Conservation (phyloP, 2,113 vertebrate species). For the Symphodus melops region DNA sequence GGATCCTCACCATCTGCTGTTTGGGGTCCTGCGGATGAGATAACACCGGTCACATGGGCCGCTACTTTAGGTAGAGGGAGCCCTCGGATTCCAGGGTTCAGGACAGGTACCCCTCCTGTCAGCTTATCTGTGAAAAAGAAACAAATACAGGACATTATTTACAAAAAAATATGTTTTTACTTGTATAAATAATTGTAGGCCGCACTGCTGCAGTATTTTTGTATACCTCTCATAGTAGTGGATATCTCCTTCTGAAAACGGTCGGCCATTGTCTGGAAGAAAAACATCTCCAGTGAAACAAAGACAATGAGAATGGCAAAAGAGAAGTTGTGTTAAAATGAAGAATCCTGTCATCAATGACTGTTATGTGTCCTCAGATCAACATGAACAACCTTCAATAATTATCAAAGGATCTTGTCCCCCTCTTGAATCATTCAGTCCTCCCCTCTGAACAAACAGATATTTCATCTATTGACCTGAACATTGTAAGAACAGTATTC, state of each 20-base stretch:
- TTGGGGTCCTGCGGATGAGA: conserved; percentile 41
- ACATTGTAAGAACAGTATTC: background rate
- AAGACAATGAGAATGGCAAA: background rate
- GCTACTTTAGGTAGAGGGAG: conserved; percentile 69
- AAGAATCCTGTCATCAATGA: background rate
- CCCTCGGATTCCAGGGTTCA: conserved; percentile 37
- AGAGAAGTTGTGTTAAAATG: background rate
- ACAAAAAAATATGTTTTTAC: conserved; percentile 6
- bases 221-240: conserved; percentile 74
- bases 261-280: conserved; percentile 84
- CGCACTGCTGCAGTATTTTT: no score
- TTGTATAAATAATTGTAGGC: no score
- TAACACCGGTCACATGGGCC: conserved; percentile 87
- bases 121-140: conserved; percentile 75
- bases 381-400: background rate
- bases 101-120: conserved; percentile 50
- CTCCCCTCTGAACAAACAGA: background rate
- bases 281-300: conserved; percentile 23
- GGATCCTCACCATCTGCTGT: conserved; percentile 75
- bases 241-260: conserved; percentile 80
- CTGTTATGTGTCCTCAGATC: background rate
- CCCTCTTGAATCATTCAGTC: conserved; percentile 2
- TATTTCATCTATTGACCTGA: conserved; percentile 13
- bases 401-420: background rate
- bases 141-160: background rate